Conservation (phyloP, 1,140 invertebrate genomes). For the Pissodes strobi region DNA sequence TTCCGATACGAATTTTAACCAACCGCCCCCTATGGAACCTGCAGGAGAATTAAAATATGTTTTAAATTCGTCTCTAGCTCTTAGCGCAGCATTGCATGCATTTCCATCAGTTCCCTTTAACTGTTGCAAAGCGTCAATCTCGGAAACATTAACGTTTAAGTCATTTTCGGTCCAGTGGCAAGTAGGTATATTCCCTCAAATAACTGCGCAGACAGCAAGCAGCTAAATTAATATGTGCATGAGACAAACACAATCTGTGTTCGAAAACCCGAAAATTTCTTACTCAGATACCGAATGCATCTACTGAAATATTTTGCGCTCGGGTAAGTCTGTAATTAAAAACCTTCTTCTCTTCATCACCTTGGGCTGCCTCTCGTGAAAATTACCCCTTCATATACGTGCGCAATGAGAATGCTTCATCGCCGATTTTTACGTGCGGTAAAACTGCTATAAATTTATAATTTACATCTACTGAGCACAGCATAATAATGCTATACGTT, state of each 20-base stretch:
- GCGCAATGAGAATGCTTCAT: constrained; percentile 32
- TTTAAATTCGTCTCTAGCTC: too few species aligned
- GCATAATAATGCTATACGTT: constrained; percentile 56
- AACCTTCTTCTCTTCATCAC: constrained; percentile 38
- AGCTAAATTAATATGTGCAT: constrained; percentile 7
- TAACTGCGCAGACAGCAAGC: too few species aligned
- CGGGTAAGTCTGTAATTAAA: constrained; percentile 4
- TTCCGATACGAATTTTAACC: too few species aligned
- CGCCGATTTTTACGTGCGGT: constrained; percentile 40
- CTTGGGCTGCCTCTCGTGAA: constrained; percentile 5
- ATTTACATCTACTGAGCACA: constrained; percentile 57
- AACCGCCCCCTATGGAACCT: too few species aligned
- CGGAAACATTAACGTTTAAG: too few species aligned
- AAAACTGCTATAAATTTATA: constrained; percentile 54
- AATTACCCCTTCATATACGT: constrained; percentile 18
- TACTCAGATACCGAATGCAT: background rate
- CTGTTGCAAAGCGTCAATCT: background rate
- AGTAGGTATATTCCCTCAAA: too few species aligned
- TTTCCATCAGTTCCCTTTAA: constrained; percentile 2
- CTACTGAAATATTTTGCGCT: constrained; percentile 15
- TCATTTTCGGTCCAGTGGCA: constrained; percentile 14
- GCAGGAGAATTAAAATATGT: too few species aligned
- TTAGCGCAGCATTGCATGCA: too few species aligned
- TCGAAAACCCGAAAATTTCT: constrained; percentile 2
- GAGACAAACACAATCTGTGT: constrained; percentile 1